A percentile compares a stretch with the other conserved stretches of the same genome.
Evolutionary conservation across 2,113 vertebrate genomes (phyloP).

Genomic region (Falco punctatus): DNA sequence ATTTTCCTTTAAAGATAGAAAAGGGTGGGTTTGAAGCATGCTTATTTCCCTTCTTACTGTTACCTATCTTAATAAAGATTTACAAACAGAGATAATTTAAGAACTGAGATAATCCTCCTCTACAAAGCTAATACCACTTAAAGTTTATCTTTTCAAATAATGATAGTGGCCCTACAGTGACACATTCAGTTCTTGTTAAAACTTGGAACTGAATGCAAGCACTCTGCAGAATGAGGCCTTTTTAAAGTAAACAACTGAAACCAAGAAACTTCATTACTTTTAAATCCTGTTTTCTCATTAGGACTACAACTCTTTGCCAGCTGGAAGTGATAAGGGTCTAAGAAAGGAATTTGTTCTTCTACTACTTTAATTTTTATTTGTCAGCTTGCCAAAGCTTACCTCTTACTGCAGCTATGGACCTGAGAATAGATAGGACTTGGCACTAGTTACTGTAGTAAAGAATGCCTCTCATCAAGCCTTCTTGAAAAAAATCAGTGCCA

Average conservation of each 20-base stretch:
- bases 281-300: constrained; percentile 58
- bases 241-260: constrained; percentile 49
- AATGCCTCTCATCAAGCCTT: neutral
- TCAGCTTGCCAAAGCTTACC: constrained; percentile 32
- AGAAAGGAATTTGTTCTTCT: constrained; percentile 26
- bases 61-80: neutral
- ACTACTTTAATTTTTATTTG: constrained; percentile 63
- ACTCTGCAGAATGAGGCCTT: constrained; percentile 24
- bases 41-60: neutral
- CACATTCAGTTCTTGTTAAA: neutral
- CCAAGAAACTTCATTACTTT: constrained; percentile 46
- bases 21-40: neutral
- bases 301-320: constrained; percentile 44
- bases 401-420: neutral
- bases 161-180: neutral
- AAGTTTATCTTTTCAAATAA: neutral
- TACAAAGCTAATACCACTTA: neutral
- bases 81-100: neutral
- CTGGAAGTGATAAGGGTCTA: constrained; percentile 34
- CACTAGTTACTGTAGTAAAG: neutral
- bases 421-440: constrained; percentile 38
- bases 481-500: constrained; percentile 5
- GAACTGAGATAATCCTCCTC: neutral
- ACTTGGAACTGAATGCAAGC: neutral
- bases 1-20: neutral